Evolutionary conservation across 2,113 vertebrate genomes (phyloP).

Genomic region (Neogobius melanostomus): DNA sequence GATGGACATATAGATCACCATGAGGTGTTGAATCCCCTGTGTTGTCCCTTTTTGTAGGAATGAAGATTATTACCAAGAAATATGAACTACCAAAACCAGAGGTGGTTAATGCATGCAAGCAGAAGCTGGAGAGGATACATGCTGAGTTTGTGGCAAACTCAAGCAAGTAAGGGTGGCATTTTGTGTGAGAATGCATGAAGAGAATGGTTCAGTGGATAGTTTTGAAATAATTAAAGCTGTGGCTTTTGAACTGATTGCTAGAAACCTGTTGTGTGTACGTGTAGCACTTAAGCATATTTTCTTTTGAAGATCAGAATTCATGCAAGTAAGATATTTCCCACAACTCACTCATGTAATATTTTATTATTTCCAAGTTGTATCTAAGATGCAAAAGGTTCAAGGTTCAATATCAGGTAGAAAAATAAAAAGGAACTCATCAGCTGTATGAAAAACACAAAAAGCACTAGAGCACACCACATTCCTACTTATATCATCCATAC

Average conservation of each 20-base stretch:
- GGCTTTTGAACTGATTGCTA: neutral
- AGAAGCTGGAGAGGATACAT: constrained; percentile 90
- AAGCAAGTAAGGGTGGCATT: constrained; percentile 78
- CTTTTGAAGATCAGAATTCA: neutral
- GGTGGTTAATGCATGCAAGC: constrained; percentile 83
- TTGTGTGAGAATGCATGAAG: neutral
- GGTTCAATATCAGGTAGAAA: constrained; percentile 76
- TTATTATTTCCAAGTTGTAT: constrained; percentile 76
- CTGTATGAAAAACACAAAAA: constrained; percentile 69
- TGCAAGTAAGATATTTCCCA: constrained; percentile 38
- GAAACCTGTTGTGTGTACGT: neutral
- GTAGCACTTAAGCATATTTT: neutral
- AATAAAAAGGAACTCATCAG: constrained; percentile 74
- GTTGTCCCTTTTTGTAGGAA: constrained; percentile 67
- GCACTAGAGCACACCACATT: constrained; percentile 52
- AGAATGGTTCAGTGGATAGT: neutral
- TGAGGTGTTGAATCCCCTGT: neutral
- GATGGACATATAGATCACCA: constrained; percentile 31
- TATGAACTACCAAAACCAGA: constrained; percentile 86
- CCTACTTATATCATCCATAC: constrained; percentile 50
- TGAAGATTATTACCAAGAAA: constrained; percentile 88
- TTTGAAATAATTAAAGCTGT: neutral
- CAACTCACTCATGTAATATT: constrained; percentile 43
- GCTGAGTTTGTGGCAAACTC: constrained; percentile 78
- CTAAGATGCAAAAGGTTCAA: constrained; percentile 78